These are phyloP conservation scores for Papio anubis DNA, from an alignment of 2,113 vertebrate genomes.

Conservation along the genomic window DNA sequence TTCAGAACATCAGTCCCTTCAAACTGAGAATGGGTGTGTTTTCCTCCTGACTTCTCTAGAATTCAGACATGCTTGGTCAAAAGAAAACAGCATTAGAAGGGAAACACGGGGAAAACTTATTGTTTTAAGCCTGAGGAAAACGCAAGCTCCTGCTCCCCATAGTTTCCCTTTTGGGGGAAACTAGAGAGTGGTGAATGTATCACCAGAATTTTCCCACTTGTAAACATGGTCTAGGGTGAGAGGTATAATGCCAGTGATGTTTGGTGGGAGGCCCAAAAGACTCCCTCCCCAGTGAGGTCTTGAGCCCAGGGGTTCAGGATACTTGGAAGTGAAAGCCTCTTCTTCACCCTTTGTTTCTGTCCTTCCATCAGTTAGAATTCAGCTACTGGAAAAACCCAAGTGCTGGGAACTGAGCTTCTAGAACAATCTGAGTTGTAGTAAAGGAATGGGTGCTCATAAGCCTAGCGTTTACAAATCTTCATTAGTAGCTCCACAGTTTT, in stretches of 20 bases:
- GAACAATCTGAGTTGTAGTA: background rate
- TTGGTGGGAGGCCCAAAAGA: background rate
- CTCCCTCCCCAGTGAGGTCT: background rate
- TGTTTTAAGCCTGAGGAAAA: background rate
- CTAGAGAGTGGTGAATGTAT: too few species aligned
- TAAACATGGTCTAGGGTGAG: too few species aligned
- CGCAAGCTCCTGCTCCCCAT: background rate
- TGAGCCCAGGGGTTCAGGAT: background rate
- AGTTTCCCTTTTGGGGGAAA: background rate
- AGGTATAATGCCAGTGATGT: background rate
- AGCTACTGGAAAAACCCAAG: background rate
- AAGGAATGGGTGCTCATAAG: background rate
- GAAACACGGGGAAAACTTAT: background rate
- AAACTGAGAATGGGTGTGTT: background rate
- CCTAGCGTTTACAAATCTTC: too few species aligned
- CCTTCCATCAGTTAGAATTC: background rate
- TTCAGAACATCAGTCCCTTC: background rate
- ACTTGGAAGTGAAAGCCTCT: background rate
- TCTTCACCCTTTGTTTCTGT: background rate
- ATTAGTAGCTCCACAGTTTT: background rate
- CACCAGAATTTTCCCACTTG: background rate
- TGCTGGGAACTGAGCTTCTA: background rate
- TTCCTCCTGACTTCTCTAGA: slow-evolving; percentile 46
- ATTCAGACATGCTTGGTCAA: slow-evolving; percentile 35
- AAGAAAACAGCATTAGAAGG: background rate